These are phyloP conservation scores for Phyllopteryx taeniolatus DNA, from an alignment of 2,113 vertebrate species.

Conservation along the genomic window DNA sequence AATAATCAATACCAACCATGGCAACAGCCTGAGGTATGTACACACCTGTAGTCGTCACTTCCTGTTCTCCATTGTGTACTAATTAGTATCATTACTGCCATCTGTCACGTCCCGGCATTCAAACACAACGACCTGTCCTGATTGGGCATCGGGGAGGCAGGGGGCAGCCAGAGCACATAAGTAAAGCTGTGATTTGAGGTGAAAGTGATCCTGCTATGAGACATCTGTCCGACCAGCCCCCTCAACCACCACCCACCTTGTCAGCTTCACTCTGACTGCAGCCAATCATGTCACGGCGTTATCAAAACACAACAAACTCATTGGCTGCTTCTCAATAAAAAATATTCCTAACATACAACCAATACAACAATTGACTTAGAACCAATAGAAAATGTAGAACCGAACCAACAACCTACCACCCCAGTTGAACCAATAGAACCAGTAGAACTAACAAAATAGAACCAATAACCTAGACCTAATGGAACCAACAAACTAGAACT, in stretches of 20 bases:
- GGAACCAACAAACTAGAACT: no score
- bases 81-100: constrained; percentile 34
- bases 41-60: constrained; percentile 19
- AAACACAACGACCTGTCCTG: constrained; percentile 13
- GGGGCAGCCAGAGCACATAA: constrained; percentile 9
- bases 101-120: constrained; percentile 37
- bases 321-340: neutral
- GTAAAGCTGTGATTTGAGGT: constrained; percentile 46
- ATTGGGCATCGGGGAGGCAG: neutral
- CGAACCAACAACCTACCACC: no score
- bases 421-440: neutral
- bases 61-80: constrained; percentile 40
- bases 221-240: constrained; percentile 48
- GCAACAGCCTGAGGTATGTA: constrained; percentile 9
- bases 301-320: constrained; percentile 11
- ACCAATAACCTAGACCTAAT: no score
- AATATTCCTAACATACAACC: no score
- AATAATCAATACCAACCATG: neutral
- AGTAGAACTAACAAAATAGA: neutral
- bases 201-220: constrained; percentile 51
- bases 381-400: no score
- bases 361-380: no score
- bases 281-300: constrained; percentile 17
- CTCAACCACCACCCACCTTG: neutral
- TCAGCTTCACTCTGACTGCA: constrained; percentile 12